phyloP scores from a whole-genome alignment of 23 tunicate genomes.

The Phallusia fumigata region DNA sequence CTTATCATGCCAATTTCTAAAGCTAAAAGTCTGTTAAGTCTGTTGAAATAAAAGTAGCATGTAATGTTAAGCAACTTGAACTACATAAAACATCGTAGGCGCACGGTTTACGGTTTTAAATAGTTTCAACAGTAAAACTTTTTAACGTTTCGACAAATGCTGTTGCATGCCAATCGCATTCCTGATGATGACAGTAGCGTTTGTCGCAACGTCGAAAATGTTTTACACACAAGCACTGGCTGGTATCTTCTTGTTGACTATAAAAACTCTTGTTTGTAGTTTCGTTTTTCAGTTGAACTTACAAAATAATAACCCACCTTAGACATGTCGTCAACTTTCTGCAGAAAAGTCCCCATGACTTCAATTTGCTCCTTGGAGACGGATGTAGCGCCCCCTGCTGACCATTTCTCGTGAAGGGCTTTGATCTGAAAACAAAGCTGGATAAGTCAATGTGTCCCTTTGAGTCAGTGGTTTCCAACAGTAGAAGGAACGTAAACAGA shows the following conservation, averaged over 20 bases:
- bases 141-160: too few species aligned
- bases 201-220: too few species aligned
- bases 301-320: conserved; percentile 26
- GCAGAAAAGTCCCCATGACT: conserved; percentile 25
- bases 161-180: too few species aligned
- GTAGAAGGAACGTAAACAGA: too few species aligned
- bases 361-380: conserved; percentile 50
- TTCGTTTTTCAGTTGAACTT: conserved; percentile 69
- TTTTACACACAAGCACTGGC: too few species aligned
- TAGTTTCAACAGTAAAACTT: too few species aligned
- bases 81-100: conserved; percentile 48
- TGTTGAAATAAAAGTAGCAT: background rate
- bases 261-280: conserved; percentile 23
- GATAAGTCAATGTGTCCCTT: conserved; percentile 51
- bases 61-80: background rate
- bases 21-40: too few species aligned
- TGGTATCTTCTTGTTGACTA: too few species aligned
- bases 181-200: too few species aligned
- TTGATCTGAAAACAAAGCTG: conserved; percentile 30
- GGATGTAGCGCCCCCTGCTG: conserved; percentile 35
- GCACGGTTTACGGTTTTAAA: too few species aligned
- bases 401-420: conserved; percentile 63
- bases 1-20: too few species aligned
- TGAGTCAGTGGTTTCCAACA: too few species aligned
- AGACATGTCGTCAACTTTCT: conserved; percentile 28